Conservation (phyloP, 2,888 invertebrate genomes). For the Mesorhabditis belari region DNA sequence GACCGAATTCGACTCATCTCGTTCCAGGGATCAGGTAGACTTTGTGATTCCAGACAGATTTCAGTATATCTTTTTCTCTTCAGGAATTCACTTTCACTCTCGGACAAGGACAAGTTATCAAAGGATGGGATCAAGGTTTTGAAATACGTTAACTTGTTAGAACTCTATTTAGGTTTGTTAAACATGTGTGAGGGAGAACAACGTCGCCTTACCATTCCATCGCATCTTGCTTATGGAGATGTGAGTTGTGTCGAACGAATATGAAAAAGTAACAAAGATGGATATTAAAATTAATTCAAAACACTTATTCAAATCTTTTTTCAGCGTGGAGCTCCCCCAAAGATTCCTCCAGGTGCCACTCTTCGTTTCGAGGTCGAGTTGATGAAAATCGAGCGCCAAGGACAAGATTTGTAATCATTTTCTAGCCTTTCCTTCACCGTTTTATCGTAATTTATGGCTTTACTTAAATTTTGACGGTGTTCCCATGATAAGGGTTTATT, state of each 20-base stretch:
- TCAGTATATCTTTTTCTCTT: background rate
- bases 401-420: too few species aligned
- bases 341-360: constrained; percentile 63
- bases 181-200: constrained; percentile 69
- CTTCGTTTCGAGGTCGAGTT: constrained; percentile 49
- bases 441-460: background rate
- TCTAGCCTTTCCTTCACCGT: too few species aligned
- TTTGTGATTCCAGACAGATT: too few species aligned
- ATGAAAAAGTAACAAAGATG: too few species aligned
- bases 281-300: too few species aligned
- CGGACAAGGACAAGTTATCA: constrained; percentile 68
- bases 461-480: background rate
- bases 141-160: constrained; percentile 58
- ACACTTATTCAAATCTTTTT: too few species aligned
- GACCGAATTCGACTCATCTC: constrained; percentile 77
- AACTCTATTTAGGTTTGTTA: too few species aligned
- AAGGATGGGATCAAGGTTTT: constrained; percentile 79
- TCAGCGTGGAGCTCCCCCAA: constrained; percentile 70
- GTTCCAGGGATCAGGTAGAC: constrained; percentile 63
- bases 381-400: constrained; percentile 42
- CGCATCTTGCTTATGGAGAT: constrained; percentile 78
- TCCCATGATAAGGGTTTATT: too few species aligned
- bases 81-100: constrained; percentile 73
- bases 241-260: too few species aligned
- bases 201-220: constrained; percentile 75